Evolutionary conservation across 2,888 invertebrate genomes (phyloP), one percentile per base, ranked within the genome.

Genomic region (Gryllus longicercus): DNA sequence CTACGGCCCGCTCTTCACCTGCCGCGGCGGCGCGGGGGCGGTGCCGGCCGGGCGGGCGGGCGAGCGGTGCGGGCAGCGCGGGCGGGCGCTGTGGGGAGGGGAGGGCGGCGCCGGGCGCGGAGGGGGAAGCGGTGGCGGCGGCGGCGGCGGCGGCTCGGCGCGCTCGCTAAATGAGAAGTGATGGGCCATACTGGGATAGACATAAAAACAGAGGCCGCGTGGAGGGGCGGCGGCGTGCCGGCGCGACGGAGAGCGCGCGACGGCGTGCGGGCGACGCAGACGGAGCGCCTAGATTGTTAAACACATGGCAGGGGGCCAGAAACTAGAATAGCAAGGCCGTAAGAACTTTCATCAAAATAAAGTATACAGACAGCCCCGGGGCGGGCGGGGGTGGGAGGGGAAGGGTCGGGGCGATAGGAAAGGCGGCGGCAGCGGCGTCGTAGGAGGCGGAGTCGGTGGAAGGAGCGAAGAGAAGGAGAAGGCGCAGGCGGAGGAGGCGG

Each of bases 81-180:
- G n/a, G 14, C 63, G 14, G n/a, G 16, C 14, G n/a, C 14, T 14
- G n/a, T 21, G 63, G 63, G 11, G 63, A 63, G 63, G 63, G 63
- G 38, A 3, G 38, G 38, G 38, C 38, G 38, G 38, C 38, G 38
- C 38, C 38, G 38, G 38, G 38, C n/a, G n/a, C 63, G n/a, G n/a
- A 63, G 63, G n/a, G 63, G 63, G n/a, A n/a, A 63, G 63, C 16
- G 63, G 38, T 1, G 38, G 38, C 38, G n/a, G n/a, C 14, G 63
- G n/a, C 16, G 63, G n/a, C 3, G n/a, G 63, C 16, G 63, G 16
- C 63, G 63, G 18, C 63, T 18, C 11, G 63, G 63, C 63, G 63
- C 63, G 63, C 63, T 63, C 63, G 63, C 63, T 63, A 63, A 63
- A 63, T 63, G 63, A 63, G 63, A 63, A 63, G 63, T 63, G 63